A percentile compares a stretch with the other conserved stretches of the same genome.
These are phyloP conservation scores for Nomada fabriciana DNA, from an alignment of 2,888 invertebrate species.

Conservation along the genomic window DNA sequence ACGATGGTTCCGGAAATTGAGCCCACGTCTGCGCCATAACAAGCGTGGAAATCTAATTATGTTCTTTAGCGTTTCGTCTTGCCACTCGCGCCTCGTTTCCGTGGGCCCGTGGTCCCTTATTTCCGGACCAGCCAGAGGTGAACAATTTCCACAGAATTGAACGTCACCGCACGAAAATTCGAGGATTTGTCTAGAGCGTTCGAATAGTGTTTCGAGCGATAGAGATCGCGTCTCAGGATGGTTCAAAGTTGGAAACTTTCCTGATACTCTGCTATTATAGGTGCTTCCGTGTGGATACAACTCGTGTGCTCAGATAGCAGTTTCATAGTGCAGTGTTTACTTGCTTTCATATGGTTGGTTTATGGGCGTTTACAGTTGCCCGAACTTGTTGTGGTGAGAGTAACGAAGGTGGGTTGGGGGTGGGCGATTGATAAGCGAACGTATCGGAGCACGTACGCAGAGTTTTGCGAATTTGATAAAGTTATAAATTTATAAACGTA, in stretches of 20 bases:
- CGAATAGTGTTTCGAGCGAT: not conserved
- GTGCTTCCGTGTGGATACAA: not conserved
- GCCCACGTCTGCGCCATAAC: conserved; percentile 50
- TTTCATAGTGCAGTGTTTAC: not conserved
- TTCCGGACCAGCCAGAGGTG: conserved; percentile 58
- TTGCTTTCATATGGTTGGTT: not conserved
- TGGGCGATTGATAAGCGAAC: not conserved
- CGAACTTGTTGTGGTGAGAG: not conserved
- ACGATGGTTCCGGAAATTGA: conserved; percentile 60
- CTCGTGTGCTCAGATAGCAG: not conserved
- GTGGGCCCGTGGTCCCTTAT: conserved; percentile 43
- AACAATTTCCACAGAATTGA: conserved; percentile 48
- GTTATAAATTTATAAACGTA: not conserved
- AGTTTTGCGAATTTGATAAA: not conserved
- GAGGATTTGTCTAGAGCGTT: not conserved
- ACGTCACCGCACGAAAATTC: conserved; percentile 24
- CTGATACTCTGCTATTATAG: not conserved
- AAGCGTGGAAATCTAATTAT: conserved; percentile 62
- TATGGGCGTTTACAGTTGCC: not conserved
- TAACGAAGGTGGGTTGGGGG: not conserved
- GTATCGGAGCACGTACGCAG: too few relatives aligned
- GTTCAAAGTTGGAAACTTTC: not conserved
- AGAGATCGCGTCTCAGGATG: too few relatives aligned
- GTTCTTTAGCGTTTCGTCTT: conserved; percentile 44
- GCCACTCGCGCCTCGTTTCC: conserved; percentile 34